These are phyloP conservation scores for Anas georgica DNA, from an alignment of 2,797 vertebrate genomes.

Conservation along the genomic window DNA sequence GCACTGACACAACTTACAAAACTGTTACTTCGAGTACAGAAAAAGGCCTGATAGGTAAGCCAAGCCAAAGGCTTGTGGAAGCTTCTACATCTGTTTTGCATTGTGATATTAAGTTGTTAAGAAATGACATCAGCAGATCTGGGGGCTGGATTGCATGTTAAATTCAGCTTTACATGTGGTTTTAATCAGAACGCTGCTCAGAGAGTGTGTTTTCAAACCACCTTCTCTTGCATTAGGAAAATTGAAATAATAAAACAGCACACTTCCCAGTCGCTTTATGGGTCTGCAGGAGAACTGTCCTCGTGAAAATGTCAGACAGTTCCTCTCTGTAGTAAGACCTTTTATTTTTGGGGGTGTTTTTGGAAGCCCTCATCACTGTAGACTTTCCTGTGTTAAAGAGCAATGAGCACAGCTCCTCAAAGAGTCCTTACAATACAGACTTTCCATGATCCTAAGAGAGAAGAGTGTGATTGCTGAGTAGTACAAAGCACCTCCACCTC, in stretches of 20 bases:
- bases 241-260: neutral
- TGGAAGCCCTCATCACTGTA: neutral
- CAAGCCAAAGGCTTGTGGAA: neutral
- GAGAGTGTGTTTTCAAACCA: neutral
- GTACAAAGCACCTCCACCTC: neutral
- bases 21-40: constrained; percentile 96
- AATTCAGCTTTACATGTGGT: constrained; percentile 28
- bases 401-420: neutral
- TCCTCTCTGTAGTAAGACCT: neutral
- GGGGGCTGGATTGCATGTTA: constrained; percentile 40
- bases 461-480: neutral
- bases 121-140: constrained; percentile 44
- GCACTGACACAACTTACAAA: constrained; percentile 88
- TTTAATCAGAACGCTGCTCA: neutral
- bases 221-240: neutral
- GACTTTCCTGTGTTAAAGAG: neutral
- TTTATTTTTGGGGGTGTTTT: neutral
- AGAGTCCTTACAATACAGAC: neutral
- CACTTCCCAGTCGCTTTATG: neutral
- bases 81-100: constrained; percentile 14
- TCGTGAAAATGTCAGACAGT: neutral
- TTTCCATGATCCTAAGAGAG: neutral
- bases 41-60: constrained; percentile 97
- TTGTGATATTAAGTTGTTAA: constrained; percentile 34
- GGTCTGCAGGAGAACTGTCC: neutral